phyloP scores from a whole-genome alignment of 2,113 vertebrate genomes.

The Penelope pileata region DNA sequence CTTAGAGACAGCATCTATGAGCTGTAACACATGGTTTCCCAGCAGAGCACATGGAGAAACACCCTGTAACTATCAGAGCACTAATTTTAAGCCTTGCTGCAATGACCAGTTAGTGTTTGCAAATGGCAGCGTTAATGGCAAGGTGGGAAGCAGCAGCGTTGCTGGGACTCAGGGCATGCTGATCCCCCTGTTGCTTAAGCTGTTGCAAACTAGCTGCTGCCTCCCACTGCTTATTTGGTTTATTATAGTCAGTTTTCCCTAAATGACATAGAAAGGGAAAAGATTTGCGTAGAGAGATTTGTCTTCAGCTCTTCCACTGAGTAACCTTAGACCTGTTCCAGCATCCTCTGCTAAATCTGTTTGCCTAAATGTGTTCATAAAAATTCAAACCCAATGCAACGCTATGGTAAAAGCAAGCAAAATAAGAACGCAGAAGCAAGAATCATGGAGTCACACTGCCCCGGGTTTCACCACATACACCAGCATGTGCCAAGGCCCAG shows the following conservation, averaged over 20 bases:
- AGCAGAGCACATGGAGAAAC: neutral
- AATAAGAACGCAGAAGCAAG: neutral
- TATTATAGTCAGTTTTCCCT: neutral
- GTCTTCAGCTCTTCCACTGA: neutral
- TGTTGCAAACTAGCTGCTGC: neutral
- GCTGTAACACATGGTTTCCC: neutral
- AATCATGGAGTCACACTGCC: accelerated
- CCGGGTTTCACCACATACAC: neutral
- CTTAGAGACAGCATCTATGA: neutral
- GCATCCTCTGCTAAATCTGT: neutral
- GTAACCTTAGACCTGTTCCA: neutral
- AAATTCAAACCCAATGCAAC: neutral
- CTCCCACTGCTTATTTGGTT: neutral
- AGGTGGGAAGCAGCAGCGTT: neutral
- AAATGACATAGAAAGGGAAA: neutral
- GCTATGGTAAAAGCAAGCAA: neutral
- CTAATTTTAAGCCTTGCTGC: conserved; percentile 45
- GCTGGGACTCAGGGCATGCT: conserved; percentile 15
- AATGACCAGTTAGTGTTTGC: conserved; percentile 15
- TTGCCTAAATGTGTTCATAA: neutral
- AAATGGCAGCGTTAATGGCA: neutral
- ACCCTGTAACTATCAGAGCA: neutral
- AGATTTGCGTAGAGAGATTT: neutral
- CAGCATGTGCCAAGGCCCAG: neutral
- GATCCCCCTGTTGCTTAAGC: neutral